phyloP scores from a whole-genome alignment of 2,113 vertebrate genomes.

The Chloroceryle aenea region DNA sequence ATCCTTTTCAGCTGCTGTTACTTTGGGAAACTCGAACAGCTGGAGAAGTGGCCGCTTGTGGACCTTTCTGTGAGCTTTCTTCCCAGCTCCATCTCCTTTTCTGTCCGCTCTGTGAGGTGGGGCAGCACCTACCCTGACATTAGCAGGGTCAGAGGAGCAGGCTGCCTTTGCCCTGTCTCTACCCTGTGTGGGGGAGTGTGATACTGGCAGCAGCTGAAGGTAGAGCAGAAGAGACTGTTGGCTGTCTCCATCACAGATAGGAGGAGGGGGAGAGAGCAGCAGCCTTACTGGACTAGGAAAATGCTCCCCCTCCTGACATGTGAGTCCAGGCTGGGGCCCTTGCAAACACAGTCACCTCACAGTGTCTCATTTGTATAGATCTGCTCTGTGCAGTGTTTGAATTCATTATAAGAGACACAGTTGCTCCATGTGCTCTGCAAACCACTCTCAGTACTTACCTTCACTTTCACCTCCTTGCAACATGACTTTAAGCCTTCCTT shows the following conservation, averaged over 20 bases:
- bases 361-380: background rate
- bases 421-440: background rate
- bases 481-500: background rate
- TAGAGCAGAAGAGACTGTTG: background rate
- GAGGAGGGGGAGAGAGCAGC: background rate
- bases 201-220: background rate
- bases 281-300: background rate
- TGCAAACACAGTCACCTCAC: background rate
- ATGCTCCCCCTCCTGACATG: rapidly evolving
- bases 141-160: background rate
- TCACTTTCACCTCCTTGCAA: background rate
- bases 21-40: background rate
- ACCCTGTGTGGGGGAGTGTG: rapidly evolving
- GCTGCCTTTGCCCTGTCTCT: background rate
- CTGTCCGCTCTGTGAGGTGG: background rate
- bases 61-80: background rate
- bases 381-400: background rate
- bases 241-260: background rate
- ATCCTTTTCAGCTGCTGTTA: background rate
- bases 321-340: background rate
- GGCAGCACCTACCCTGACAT: background rate
- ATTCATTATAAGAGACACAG: background rate
- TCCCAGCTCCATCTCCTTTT: background rate
- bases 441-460: background rate
- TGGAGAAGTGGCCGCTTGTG: background rate